Evolutionary conservation across 2,888 invertebrate species (phyloP).

Genomic region (Archips crataeganus): DNA sequence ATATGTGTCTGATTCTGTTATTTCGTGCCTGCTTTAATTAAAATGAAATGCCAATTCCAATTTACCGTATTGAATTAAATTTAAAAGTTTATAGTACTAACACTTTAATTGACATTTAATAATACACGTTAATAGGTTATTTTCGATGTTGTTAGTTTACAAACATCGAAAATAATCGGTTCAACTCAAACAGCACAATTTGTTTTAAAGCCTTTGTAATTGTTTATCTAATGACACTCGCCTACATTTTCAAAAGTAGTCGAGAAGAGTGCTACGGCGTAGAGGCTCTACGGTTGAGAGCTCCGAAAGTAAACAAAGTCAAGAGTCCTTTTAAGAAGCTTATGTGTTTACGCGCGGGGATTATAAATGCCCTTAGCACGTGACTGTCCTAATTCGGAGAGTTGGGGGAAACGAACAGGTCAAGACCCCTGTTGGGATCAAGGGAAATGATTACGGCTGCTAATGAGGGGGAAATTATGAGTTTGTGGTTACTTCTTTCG

Average conservation of each 20-base stretch:
- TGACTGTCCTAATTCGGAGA: constrained; percentile 16
- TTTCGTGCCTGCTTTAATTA: neutral
- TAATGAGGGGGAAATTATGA: constrained; percentile 5
- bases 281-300: constrained; percentile 13
- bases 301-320: constrained; percentile 11
- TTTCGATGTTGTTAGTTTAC: no score
- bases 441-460: constrained; percentile 7
- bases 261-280: constrained; percentile 20
- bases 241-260: neutral
- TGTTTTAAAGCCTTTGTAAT: neutral
- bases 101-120: neutral
- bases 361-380: constrained; percentile 4
- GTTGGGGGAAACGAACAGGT: neutral
- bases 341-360: neutral
- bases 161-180: no score
- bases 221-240: neutral
- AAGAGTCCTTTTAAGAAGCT: constrained; percentile 8
- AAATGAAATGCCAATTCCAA: neutral
- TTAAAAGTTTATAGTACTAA: no score
- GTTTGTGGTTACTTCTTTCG: constrained; percentile 4
- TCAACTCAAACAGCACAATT: no score
- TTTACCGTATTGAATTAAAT: neutral
- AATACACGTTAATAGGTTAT: no score
- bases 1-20: neutral
- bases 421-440: constrained; percentile 1